Evolutionary conservation across 2,113 vertebrate species (phyloP).

Genomic region (Pyrgilauda ruficollis): DNA sequence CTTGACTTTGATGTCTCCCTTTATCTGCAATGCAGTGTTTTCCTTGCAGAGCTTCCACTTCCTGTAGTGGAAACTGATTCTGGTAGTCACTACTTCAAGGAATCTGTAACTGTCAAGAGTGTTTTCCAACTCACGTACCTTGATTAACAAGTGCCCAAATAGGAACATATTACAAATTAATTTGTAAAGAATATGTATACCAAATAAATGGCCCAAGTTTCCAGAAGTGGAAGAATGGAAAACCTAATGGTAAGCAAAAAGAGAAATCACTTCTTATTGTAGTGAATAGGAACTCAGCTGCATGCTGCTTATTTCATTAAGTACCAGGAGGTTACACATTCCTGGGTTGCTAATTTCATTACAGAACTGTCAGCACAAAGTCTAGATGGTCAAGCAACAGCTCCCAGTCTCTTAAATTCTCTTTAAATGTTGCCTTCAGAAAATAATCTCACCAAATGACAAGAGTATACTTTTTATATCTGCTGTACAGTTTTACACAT

Average conservation of each 20-base stretch:
- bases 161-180: not conserved
- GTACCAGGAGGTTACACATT: not conserved
- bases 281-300: not conserved
- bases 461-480: not conserved
- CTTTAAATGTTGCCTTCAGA: not conserved
- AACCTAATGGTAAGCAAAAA: not conserved
- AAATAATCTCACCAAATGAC: not conserved
- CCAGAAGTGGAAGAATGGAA: not conserved
- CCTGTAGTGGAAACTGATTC: not conserved
- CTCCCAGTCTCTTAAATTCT: not conserved
- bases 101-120: not conserved
- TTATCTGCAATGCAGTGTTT: constrained; percentile 18
- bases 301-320: not conserved
- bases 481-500: not conserved
- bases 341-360: not conserved
- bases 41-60: not conserved
- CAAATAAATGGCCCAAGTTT: not conserved
- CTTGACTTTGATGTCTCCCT: not conserved
- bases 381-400: not conserved
- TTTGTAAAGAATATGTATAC: not conserved
- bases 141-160: not conserved
- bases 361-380: not conserved
- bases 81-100: not conserved
- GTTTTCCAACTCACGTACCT: not conserved
- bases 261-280: not conserved